phyloP scores from a whole-genome alignment of 2,113 vertebrate species.

The Rallus limicola region DNA sequence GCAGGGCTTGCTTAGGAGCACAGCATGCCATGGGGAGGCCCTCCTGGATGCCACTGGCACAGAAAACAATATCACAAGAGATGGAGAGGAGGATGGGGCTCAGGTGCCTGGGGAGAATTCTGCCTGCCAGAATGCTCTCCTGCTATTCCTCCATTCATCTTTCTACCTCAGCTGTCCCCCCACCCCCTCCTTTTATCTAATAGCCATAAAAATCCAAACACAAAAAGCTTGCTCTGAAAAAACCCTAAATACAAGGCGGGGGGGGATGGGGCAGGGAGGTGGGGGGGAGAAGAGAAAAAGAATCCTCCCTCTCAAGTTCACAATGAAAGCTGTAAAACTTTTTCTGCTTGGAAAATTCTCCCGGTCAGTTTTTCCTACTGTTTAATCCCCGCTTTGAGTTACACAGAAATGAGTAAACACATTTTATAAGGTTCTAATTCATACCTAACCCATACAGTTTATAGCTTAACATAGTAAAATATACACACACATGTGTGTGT shows the following conservation, averaged over 20 bases:
- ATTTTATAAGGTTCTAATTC: conserved; percentile 78
- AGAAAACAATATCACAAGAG: background rate
- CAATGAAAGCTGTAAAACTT: conserved; percentile 73
- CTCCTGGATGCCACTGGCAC: background rate
- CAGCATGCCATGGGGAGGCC: background rate
- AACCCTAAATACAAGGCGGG: background rate
- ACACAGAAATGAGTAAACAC: conserved; percentile 73
- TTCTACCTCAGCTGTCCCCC: background rate
- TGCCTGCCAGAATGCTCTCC: background rate
- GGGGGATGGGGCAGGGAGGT: too few relatives aligned
- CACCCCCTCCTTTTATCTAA: background rate
- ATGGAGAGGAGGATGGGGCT: background rate
- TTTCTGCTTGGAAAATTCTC: conserved; percentile 74
- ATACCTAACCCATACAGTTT: conserved; percentile 70
- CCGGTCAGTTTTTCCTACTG: conserved; percentile 78
- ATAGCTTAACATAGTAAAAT: conserved; percentile 62
- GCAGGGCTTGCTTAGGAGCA: background rate
- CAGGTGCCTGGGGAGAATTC: background rate
- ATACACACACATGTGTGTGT: conserved; percentile 6
- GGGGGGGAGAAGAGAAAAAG: background rate
- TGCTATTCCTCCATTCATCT: background rate
- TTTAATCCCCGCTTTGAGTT: conserved; percentile 76
- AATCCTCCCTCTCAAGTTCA: conserved; percentile 42
- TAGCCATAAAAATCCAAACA: background rate
- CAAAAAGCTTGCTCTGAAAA: conserved; percentile 51